phyloP scores from a whole-genome alignment of 2,888 invertebrate species.

The Bhutanitis thaidina region DNA sequence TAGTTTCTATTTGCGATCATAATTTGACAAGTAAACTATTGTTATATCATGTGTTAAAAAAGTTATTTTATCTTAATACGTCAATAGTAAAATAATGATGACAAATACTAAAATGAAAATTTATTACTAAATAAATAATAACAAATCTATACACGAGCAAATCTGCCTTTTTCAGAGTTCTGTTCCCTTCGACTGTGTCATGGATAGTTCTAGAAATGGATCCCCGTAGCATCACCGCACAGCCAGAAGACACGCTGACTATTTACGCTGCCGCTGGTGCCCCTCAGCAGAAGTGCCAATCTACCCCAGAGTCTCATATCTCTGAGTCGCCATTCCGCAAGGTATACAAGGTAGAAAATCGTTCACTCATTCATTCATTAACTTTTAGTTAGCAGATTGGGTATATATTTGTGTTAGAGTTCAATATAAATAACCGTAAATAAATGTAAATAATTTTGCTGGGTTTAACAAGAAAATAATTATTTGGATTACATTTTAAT shows the following conservation, averaged over 20 bases:
- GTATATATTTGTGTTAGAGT: neutral
- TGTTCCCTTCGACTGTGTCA: constrained; percentile 92
- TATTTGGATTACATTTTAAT: too few species aligned
- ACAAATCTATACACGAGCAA: too few species aligned
- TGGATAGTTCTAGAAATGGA: constrained; percentile 98
- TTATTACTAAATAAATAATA: too few species aligned
- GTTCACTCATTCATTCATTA: constrained; percentile 27
- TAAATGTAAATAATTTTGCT: too few species aligned
- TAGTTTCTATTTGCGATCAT: neutral
- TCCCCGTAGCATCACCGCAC: constrained; percentile 93
- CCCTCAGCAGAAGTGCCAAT: constrained; percentile 58
- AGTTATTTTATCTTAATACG: too few species aligned
- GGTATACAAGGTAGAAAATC: constrained; percentile 65
- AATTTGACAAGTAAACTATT: too few species aligned
- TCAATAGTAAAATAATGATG: too few species aligned
- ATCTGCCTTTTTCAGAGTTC: constrained; percentile 78
- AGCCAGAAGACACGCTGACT: constrained; percentile 93
- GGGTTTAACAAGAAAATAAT: too few species aligned
- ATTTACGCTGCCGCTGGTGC: constrained; percentile 73
- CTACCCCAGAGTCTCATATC: constrained; percentile 42
- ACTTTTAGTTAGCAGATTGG: constrained; percentile 24
- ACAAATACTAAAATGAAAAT: too few species aligned
- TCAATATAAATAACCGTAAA: neutral
- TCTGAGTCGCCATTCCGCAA: constrained; percentile 64
- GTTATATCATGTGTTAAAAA: too few species aligned